Evolutionary conservation across 2,113 vertebrate species (phyloP), one percentile per base, ranked within the genome.

Genomic region (Prionailurus bengalensis): DNA sequence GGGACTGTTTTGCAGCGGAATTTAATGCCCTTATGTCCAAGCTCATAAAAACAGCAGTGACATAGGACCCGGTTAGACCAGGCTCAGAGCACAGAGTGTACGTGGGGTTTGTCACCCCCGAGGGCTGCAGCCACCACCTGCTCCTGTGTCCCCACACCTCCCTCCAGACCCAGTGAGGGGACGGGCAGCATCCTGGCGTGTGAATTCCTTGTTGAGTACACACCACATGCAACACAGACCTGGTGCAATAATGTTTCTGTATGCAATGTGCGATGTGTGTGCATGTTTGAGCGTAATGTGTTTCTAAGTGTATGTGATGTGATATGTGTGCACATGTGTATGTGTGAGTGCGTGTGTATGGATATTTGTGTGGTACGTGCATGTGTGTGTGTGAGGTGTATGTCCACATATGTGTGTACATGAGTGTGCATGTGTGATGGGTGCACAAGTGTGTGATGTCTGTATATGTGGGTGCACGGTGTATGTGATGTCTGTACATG

Each of bases 181-280:
- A 23, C 65, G 4, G 53, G 53, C 4, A 19, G 1, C 5, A 9
- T 36, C 25, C 27, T 65, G 31, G 19, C 25, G 1, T 6, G 4
- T 7, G 21, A 80, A n/a, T 14, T 33, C n/a, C 45, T 53, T 76
- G 13, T 12, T 1, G 5, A 29, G 39, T 12, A 4, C 3, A 45
- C 1, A 17, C 15, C 65, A 53, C 45, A 3, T 7, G 16, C 14
- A 19, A 17, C 4, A 13, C 0, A 0, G 63, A 79, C 4, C 8
- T 17, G 31, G 1, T 74, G 36, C 45, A 39, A 14, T 4, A 10
- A 19, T 11, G 12, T 39, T 17, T 42, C 4, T 39, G 3, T 53
- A 17, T n/a, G 76, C 51, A 8, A 7, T 29, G 21, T 25, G 19
- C 9, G 10, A 21, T 36, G 7, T 71, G n/a, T 42, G 12, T 13